Evolutionary conservation across 2,888 invertebrate species (phyloP).

Genomic region (Piscicola geometra): DNA sequence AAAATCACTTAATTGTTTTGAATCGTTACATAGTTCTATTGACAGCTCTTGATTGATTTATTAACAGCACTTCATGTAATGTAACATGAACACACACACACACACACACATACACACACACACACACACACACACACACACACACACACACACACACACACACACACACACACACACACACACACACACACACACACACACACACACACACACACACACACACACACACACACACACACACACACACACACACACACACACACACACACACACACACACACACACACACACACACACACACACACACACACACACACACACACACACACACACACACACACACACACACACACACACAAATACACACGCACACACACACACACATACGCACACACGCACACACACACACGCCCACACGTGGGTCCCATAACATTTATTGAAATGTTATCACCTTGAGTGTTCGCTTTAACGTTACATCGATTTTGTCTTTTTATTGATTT

Average conservation of each 20-base stretch:
- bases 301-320: not conserved
- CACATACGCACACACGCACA: conserved; percentile 10
- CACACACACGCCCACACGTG: conserved; percentile 17
- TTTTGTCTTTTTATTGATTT: conserved; percentile 11
- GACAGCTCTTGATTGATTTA: too few relatives aligned
- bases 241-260: not conserved
- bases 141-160: not conserved
- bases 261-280: not conserved
- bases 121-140: conserved; percentile 10
- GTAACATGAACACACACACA: not conserved
- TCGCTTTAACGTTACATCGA: not conserved
- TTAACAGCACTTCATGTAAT: too few relatives aligned
- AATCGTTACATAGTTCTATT: too few relatives aligned
- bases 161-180: conserved; percentile 20
- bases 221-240: conserved; percentile 22
- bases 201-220: conserved; percentile 12
- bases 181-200: conserved; percentile 15
- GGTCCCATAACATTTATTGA: not conserved
- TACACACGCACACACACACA: not conserved
- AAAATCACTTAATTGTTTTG: too few relatives aligned
- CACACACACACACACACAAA: conserved; percentile 17
- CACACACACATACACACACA: not conserved
- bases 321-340: conserved; percentile 19
- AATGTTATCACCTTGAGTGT: not conserved
- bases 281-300: not conserved